Conservation (phyloP, 2,113 vertebrate species). For the Python bivittatus region DNA sequence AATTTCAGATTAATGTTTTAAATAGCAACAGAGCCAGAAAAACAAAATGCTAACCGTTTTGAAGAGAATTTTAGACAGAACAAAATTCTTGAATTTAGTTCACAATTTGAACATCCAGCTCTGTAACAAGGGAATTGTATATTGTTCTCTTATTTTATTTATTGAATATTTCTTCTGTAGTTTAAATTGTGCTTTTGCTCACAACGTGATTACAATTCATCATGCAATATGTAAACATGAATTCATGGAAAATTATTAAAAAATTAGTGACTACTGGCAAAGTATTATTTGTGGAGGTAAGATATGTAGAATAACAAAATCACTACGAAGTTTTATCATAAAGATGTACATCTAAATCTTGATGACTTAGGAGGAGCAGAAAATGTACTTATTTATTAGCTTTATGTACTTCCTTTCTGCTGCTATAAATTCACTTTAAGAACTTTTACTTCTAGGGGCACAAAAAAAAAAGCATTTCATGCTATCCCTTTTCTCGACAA, state of each 20-base stretch:
- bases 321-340: background rate
- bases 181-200: background rate
- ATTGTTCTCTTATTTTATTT: background rate
- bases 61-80: background rate
- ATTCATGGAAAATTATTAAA: background rate
- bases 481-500: background rate
- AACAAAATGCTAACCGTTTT: background rate
- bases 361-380: background rate
- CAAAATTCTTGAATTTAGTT: background rate
- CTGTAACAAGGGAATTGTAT: background rate
- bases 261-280: background rate
- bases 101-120: background rate
- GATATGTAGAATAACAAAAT: background rate
- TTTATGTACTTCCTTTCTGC: background rate
- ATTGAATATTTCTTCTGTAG: background rate
- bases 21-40: background rate
- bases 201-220: background rate
- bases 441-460: conserved; percentile 1
- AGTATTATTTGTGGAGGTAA: background rate
- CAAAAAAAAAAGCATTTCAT: background rate
- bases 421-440: background rate
- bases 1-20: background rate
- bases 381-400: background rate
- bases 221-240: background rate
- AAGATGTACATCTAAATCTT: background rate